Base-by-base conservation (phyloP, 2,113 vertebrate genomes). In the Centropus bengalensis region DNA sequence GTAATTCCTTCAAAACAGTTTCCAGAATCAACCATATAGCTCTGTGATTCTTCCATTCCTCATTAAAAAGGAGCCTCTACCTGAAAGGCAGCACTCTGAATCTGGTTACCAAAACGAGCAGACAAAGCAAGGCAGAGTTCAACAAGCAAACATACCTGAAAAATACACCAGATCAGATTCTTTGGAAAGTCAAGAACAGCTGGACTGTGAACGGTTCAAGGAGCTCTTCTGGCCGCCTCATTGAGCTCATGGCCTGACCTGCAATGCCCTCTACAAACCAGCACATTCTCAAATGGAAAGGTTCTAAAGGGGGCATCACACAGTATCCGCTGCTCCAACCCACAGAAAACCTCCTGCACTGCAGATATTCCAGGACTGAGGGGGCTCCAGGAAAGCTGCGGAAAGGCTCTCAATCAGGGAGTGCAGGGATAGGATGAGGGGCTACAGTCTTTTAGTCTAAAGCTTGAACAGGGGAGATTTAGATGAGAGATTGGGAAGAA, bases 251-350 rank as follows among this genome's bases (percentile, higher is more conserved):
- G 44, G 55, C n/a, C 68, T 22, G 51, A 66, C 59, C 54, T n/a
- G 76, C 63, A 20, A 1, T 1, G 36, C 24, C 30, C 8, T 56
- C 62, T 27, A 6, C 54, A 58, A 21, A 23, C 2, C 68, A 9
- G 32, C 2, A 14, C 20, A 3, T 24, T 36, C 68, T 58, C 63
- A 24, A 2, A 17, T 0, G 4, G 38, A 10, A 18, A 16, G 58
- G 62, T 40, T 11, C 71, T 36, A 6, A 30, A n/a, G 52, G 55
- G 54, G 56, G 13, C 42, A 30, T 8, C 22, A 1, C 2, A 24
- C 4, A 33, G 20, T 26, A 22, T 10, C 24, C 13, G 73, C 30
- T 40, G 40, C 74, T 56, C 33, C 12, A 44, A 10, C 11, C 67
- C 2, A 1, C 44, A n/a, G 17, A 44, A 30, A 36, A 27, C 12